Conservation (phyloP, 2,797 vertebrate genomes). For the Dendrocincla tyrannina region DNA sequence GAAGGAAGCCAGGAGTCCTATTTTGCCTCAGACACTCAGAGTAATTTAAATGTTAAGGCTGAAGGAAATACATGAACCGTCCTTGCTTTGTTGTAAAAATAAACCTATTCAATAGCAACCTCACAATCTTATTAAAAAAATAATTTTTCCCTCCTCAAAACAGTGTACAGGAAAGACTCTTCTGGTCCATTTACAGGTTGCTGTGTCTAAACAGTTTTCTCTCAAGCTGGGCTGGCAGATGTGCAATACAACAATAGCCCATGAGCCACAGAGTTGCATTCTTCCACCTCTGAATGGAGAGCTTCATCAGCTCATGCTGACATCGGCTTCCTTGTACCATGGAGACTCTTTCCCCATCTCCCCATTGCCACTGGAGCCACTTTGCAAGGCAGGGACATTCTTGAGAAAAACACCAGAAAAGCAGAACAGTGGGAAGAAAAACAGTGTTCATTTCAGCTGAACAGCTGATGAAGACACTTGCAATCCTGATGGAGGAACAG, state of each 20-base stretch:
- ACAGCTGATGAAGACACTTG: not conserved
- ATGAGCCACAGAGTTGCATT: not conserved
- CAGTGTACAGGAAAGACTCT: not conserved
- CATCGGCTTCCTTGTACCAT: not conserved
- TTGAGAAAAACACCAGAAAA: not conserved
- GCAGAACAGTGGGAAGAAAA: not conserved
- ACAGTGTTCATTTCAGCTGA: not conserved
- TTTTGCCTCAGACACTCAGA: not conserved
- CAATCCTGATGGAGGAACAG: not conserved
- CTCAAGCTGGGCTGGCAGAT: not conserved
- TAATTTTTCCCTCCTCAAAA: not conserved
- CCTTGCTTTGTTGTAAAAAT: not conserved
- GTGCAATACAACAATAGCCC: not conserved
- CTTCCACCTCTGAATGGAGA: constrained; percentile 10
- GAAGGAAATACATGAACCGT: not conserved
- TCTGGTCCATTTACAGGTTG: not conserved
- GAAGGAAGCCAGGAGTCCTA: not conserved
- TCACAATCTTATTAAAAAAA: not conserved
- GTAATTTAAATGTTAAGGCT: not conserved
- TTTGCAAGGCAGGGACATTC: not conserved
- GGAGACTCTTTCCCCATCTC: not conserved
- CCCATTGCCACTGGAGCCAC: not conserved
- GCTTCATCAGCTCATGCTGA: not conserved
- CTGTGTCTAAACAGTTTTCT: not conserved
- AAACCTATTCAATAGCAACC: not conserved